Conservation (phyloP, 2,113 vertebrate species). For the Pionites leucogaster region DNA sequence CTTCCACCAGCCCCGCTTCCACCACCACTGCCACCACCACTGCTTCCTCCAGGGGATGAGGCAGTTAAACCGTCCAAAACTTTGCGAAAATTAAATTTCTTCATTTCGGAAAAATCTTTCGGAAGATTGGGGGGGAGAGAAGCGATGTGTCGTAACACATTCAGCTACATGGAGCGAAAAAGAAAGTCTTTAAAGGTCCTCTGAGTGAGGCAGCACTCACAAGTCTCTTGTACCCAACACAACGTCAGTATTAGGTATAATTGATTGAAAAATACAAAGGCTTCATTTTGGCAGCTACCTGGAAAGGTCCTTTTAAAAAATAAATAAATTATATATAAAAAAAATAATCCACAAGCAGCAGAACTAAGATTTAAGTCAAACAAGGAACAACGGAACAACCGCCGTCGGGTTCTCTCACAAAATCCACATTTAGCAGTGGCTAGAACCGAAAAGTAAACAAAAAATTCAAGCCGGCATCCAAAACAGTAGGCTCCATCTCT, state of each 20-base stretch:
- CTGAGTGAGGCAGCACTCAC: constrained; percentile 57
- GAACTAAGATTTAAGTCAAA: constrained; percentile 15
- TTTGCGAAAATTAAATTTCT: constrained; percentile 97
- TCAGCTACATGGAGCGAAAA: constrained; percentile 41
- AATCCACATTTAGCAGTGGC: constrained; percentile 8
- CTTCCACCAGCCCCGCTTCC: constrained; percentile 66
- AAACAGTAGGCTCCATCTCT: neutral
- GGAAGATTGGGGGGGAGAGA: constrained; percentile 1
- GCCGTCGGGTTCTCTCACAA: neutral
- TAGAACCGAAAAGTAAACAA: constrained; percentile 12
- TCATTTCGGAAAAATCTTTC: constrained; percentile 83
- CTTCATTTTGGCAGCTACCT: constrained; percentile 57
- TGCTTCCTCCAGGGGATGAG: constrained; percentile 85
- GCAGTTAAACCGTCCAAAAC: constrained; percentile 97
- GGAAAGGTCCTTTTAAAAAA: constrained; percentile 18
- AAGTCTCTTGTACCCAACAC: neutral
- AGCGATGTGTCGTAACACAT: constrained; percentile 6
- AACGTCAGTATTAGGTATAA: constrained; percentile 26
- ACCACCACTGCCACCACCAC: constrained; percentile 60
- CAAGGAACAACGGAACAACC: neutral
- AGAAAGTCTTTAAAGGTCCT: constrained; percentile 51
- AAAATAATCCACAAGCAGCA: constrained; percentile 38
- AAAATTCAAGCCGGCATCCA: neutral
- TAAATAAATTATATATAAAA: neutral
- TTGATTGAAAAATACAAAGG: neutral